A percentile compares a stretch with the other conserved stretches of the same genome.
Evolutionary conservation across 2,888 invertebrate species (phyloP).

Genomic region (Mactromeris polynyma): DNA sequence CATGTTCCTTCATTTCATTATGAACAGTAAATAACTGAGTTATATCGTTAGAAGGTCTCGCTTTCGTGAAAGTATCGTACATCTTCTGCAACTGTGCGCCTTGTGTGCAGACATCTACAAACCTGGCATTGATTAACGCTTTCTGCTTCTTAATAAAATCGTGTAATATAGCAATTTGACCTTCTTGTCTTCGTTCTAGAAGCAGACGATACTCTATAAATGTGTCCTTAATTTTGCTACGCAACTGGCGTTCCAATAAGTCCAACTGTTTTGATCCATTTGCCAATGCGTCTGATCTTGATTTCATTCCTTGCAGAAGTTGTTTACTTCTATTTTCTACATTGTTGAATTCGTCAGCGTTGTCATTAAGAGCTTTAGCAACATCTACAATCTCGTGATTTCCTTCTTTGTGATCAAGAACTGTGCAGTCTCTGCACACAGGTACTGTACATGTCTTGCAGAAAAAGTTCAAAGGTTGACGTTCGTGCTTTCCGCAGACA

Average conservation of each 20-base stretch:
- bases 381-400: constrained; percentile 82
- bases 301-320: constrained; percentile 79
- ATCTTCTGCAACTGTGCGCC: constrained; percentile 81
- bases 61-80: constrained; percentile 78
- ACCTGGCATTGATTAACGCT: constrained; percentile 76
- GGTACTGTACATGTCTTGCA: constrained; percentile 81
- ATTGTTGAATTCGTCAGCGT: constrained; percentile 78
- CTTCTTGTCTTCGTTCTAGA: constrained; percentile 82
- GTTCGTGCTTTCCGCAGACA: constrained; percentile 81
- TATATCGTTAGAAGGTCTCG: constrained; percentile 78
- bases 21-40: constrained; percentile 80
- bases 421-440: constrained; percentile 83
- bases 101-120: constrained; percentile 79
- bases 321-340: constrained; percentile 77
- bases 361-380: constrained; percentile 78
- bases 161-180: constrained; percentile 75
- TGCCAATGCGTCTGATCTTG: constrained; percentile 78
- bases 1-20: constrained; percentile 80
- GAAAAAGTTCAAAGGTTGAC: constrained; percentile 83
- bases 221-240: constrained; percentile 81
- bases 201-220: constrained; percentile 84
- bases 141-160: constrained; percentile 81
- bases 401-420: constrained; percentile 83
- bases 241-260: constrained; percentile 79
- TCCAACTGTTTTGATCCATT: constrained; percentile 83